Base-by-base conservation (phyloP, 1,140 invertebrate species). In the Megathymus violae region DNA sequence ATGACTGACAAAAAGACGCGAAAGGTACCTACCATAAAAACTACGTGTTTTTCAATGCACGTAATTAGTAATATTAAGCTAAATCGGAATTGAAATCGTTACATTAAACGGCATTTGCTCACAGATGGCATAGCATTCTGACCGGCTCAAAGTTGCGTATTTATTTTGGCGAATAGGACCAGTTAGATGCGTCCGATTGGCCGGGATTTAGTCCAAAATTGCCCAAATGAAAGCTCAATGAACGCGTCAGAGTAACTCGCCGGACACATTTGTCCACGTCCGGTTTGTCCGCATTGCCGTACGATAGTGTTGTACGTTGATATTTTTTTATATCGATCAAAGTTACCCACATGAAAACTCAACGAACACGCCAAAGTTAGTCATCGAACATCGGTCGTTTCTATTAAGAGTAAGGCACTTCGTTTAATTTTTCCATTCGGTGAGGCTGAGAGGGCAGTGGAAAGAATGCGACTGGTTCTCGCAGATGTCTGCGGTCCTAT, bases 181-280 rank as follows among this genome's bases (percentile, higher is more conserved):
- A 78, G 80, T 77, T 77, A 74, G 71, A 58, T 48, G 74, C 64
- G 70, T 76, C 72, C 75, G 82, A 86, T 86, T 85, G 78, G 80
- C 69, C 69, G 71, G 79, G 80, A 81, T 84, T 86, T 85, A 79
- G 80, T 78, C 78, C 80, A 85, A 82, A 86, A 85, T 88, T 86
- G 82, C 76, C 78, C 82, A 84, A 88, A 88, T 86, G 85, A 85
- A 88, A 82, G 82, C 83, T 84, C 83, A 85, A 88, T 86, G 85
- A 82, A 88, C 83, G 85, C 81, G 83, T 86, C 85, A 86, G 76
- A 75, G 77, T 70, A 74, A 78, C 62, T 81, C 76, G 79, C 72
- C 67, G 80, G 75, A 64, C 78, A 76, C 83, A 86, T 88, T 86
- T 86, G 77, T 88, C 85, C 78, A 80, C 77, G 81, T 88, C 82